These are phyloP conservation scores for Lethocerus indicus DNA, from an alignment of 1,140 invertebrate genomes.

Conservation along the genomic window DNA sequence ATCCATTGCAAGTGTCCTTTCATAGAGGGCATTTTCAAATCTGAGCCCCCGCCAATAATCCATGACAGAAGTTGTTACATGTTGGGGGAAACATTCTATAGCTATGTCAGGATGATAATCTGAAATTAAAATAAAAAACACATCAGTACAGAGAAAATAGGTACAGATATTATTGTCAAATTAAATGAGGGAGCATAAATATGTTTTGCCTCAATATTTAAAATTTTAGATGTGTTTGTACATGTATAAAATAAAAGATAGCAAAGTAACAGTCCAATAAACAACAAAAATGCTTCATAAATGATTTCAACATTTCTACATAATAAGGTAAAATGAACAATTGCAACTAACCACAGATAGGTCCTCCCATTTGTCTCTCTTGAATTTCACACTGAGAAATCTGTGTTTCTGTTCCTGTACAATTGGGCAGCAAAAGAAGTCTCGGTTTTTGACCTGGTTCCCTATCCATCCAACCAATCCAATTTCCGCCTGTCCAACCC, in stretches of 20 bases:
- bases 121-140: slow-evolving; percentile 21
- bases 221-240: no score
- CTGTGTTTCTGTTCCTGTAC: slow-evolving; percentile 58
- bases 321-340: not conserved
- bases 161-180: no score
- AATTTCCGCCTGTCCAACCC: slow-evolving; percentile 74
- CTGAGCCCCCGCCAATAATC: slow-evolving; percentile 71
- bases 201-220: no score
- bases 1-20: slow-evolving; percentile 47
- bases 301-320: not conserved
- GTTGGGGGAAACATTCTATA: slow-evolving; percentile 58
- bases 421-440: slow-evolving; percentile 74
- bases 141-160: no score
- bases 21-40: slow-evolving; percentile 58
- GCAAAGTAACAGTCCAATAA: no score
- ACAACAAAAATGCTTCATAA: not conserved
- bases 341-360: slow-evolving; percentile 63
- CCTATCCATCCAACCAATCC: slow-evolving; percentile 75
- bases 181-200: no score
- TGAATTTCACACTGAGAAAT: slow-evolving; percentile 66
- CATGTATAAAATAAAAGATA: no score
- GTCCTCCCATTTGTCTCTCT: slow-evolving; percentile 63
- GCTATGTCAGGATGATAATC: slow-evolving; percentile 82
- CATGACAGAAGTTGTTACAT: slow-evolving; percentile 42
- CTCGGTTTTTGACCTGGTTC: slow-evolving; percentile 49